Conservation (phyloP, 2,888 invertebrate species). For the Lochmaea crataegi region DNA sequence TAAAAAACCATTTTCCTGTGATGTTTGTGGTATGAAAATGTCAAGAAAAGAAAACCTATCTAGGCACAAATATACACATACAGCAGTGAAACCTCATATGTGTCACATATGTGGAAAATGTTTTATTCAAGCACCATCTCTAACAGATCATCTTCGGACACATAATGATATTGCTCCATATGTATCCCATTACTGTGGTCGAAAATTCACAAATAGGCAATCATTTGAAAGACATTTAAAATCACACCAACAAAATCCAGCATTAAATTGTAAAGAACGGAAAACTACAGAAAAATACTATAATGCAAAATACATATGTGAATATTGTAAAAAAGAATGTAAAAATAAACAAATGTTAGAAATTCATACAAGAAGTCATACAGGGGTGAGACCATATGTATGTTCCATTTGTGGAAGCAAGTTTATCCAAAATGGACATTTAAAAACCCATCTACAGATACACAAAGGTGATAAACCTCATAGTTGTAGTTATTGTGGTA, state of each 20-base stretch:
- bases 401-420: conserved; percentile 10
- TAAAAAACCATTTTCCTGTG: conserved; percentile 4
- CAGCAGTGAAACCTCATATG: conserved; percentile 1
- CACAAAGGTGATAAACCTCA: background rate
- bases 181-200: background rate
- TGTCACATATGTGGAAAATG: conserved; percentile 3
- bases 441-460: background rate
- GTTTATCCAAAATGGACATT: conserved; percentile 1
- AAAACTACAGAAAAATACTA: background rate
- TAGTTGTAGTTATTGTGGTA: conserved; percentile 1
- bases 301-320: background rate
- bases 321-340: conserved; percentile 2
- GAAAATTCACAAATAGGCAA: background rate
- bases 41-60: conserved; percentile 4
- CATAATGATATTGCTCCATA: background rate
- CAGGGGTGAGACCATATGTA: background rate
- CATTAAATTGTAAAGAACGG: background rate
- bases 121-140: background rate
- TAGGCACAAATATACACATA: background rate
- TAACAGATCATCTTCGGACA: background rate
- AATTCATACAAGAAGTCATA: background rate
- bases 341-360: background rate
- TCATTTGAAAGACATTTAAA: background rate
- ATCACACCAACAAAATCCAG: background rate
- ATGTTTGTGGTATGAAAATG: background rate